Base-by-base conservation (phyloP, 2,797 vertebrate genomes). In the Catamblyrhynchus diadema region DNA sequence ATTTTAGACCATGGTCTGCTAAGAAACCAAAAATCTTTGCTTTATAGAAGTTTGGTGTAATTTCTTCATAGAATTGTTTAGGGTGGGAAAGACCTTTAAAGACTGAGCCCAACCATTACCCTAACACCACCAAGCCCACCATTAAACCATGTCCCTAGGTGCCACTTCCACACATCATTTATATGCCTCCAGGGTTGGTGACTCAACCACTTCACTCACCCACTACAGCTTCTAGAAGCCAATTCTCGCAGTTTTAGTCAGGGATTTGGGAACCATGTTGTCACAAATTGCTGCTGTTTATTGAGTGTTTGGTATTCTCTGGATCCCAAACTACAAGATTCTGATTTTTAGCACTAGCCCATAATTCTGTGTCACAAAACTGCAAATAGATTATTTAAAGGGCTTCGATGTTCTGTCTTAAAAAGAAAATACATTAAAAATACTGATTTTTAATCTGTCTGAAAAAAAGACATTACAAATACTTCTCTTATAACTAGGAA, bases 241-340 rank as follows among this genome's bases (percentile, higher is more conserved):
- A 78, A 13, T 62, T 81, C 47, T 84, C 51, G 41, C 42, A 47
- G n/a, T 39, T 93, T 71, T 47, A 78, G 24, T 33, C 25, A 69
- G 22, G 37, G 35, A 82, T 74, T 74, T 60, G 32, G 32, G 44
- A 85, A 69, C 5, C 6, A 79, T 8, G 11, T 28, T 94, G 27
- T 60, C 67, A 61, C 32, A 72, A 90, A 78, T 54, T 39, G 45
- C 60, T 70, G 41, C 44, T 67, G 13, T 73, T 92, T 85, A 62
- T 70, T 90, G 84, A 50, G 25, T 41, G 60, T 86, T 90, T 37
- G 35, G 17, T 50, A 90, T 79, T 79, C 69, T 47, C 50, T 66
- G 53, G 20, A 80, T 74, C 73, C 65, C 23, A 88, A 66, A 23
- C 5, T 10, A 71, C 25, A 73, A 32, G 69, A 57, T 61, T 45